Evolutionary conservation across 2,797 vertebrate species (phyloP), one percentile per base, ranked within the genome.

Genomic region (Oophaga sylvatica): DNA sequence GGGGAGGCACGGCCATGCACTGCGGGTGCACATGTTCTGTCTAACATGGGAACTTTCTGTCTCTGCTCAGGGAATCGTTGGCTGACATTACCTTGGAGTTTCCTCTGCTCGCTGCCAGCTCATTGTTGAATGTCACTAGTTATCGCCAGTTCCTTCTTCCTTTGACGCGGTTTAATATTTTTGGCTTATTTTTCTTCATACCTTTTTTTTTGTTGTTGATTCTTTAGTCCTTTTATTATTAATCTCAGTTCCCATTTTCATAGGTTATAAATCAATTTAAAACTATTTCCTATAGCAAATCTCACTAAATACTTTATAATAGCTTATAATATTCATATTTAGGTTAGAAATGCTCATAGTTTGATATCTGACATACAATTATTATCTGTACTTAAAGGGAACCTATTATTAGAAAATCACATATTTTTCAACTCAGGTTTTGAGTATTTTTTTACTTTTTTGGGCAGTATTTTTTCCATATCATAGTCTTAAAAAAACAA

Each of bases 51-150:
- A 4, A 19, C 56, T 31, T 62, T 31, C 57, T 31, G 53, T 35
- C 56, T 59, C 53, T 31, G 5, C 26, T 80, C 19, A 41, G 20
- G 78, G 56, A 80, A 80, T 80, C 1, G 29, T 62, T 80, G 78
- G 77, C 29, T 62, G 31, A 31, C 22, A 35, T 62, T 5, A 62
- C 35, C 57, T 35, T 6, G 78, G 35, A 35, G 57, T 62, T 80
- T 80, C 78, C 78, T 80, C 78, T 79, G 57, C 17, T 80, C 19
- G 5, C 29, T 80, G 78, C 57, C 78, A 80, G 78, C 5, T 62
- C 31, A 80, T 62, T 80, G 78, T 80, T 60, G 78, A 62, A 62
- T 22, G 57, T 80, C 19, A 6, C 77, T 60, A 29, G 56, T 31
- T 29, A 19, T 31, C 1, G n/a, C 77, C 77, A 79, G 78, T 41